Evolutionary conservation across 2,888 invertebrate species (phyloP), one percentile per base, ranked within the genome.

Genomic region (Pedicia rivosa): DNA sequence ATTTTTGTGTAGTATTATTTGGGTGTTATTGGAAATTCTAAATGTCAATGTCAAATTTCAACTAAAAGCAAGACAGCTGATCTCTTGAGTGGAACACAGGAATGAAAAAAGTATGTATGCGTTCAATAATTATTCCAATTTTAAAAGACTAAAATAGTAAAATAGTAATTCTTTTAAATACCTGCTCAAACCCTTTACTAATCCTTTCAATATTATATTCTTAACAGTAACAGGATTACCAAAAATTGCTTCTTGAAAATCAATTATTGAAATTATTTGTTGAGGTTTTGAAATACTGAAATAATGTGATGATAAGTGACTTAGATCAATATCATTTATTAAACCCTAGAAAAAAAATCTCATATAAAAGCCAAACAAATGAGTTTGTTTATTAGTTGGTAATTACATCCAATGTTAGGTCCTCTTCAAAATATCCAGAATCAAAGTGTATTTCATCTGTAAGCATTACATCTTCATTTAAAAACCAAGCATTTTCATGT

Each of bases 241-340:
- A 46, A 27, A 62, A 52, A 29, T 52, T 52, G 43, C 57, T n/a
- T n/a, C 56, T 5, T 55, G 44, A 43, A 72, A 66, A 25, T 53
- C 46, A 41, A 68, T 53, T 32, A 53, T 50, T 8, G 60, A 57
- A 5, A 50, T 46, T 22, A 71, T 53, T 12, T 49, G 53, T 55
- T 71, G 72, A 17, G 59, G 47, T 37, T 53, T 57, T 4, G 63
- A 56, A 47, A 63, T 64, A 46, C 69, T 69, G 32, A 74, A 59
- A 42, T 70, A 69, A 47, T 65, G 64, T 12, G 61, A 47, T 13
- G 57, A 52, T 28, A 72, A 46, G 44, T 60, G 53, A 6, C 56
- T 50, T 35, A 72, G 47, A 44, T 64, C 52, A 9, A 64, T 53
- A 17, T 62, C 62, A 45, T 65, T 65, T 2, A 70, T 44, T 4